Percentiles rank a stretch among this genome's conserved stretches.
phyloP scores from a whole-genome alignment of 2,888 invertebrate genomes.

The Diaprepes abbreviatus region DNA sequence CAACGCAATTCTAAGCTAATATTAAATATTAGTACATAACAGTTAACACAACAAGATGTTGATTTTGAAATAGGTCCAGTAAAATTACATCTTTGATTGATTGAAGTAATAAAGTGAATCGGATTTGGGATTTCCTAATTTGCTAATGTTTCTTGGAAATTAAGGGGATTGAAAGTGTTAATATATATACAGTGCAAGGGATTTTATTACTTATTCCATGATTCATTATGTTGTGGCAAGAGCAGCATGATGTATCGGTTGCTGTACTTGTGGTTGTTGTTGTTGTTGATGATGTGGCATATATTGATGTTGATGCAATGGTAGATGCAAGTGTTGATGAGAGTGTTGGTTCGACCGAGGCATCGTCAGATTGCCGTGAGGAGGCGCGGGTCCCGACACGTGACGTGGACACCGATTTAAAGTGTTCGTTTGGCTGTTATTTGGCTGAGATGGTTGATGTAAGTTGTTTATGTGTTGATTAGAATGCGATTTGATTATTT shows the following conservation, averaged over 20 bases:
- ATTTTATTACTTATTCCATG: constrained; percentile 14
- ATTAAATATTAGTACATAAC: no score
- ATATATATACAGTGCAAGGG: constrained; percentile 20
- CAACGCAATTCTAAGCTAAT: no score
- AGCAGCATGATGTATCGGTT: constrained; percentile 19
- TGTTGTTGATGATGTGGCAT: constrained; percentile 33
- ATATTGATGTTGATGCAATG: constrained; percentile 33
- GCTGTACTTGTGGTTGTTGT: constrained; percentile 38
- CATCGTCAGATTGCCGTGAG: constrained; percentile 37
- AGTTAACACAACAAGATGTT: no score
- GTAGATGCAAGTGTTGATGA: constrained; percentile 42
- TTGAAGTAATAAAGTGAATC: no score
- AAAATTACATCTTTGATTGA: no score
- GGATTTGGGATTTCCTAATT: no score
- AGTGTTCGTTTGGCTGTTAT: constrained; percentile 30
- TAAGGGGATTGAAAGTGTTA: no score
- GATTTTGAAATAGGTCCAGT: no score
- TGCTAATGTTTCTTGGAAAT: no score
- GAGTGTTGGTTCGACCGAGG: constrained; percentile 51
- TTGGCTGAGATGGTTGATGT: constrained; percentile 24
- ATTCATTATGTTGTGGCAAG: constrained; percentile 35
- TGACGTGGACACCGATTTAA: constrained; percentile 54
- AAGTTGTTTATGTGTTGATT: constrained; percentile 42
- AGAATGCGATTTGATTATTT: constrained; percentile 41
- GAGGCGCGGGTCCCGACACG: constrained; percentile 52